Evolutionary conservation across 2,113 vertebrate genomes (phyloP).

Genomic region (Leptodactylus fuscus): DNA sequence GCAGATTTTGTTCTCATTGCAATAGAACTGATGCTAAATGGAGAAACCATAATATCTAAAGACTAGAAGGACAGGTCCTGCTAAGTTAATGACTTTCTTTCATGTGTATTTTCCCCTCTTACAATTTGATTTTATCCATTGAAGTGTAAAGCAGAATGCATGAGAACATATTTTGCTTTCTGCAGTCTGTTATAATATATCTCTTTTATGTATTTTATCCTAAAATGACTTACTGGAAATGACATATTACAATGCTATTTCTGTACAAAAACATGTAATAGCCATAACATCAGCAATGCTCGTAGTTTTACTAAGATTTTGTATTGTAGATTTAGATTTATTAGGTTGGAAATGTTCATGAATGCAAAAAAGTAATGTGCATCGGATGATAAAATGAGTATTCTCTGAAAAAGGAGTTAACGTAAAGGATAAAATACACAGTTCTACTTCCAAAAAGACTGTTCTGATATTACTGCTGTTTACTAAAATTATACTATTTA

Average conservation of each 20-base stretch:
- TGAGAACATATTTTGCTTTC: background rate
- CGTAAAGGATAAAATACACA: too few relatives aligned
- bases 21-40: conserved; percentile 12
- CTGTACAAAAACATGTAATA: background rate
- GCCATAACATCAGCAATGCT: background rate
- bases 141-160: background rate
- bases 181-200: background rate
- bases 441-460: too few relatives aligned
- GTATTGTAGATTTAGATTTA: background rate
- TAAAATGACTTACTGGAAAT: background rate
- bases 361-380: background rate
- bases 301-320: background rate
- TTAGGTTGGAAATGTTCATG: background rate
- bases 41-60: conserved; percentile 19
- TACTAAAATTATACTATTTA: too few relatives aligned
- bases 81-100: conserved; percentile 54
- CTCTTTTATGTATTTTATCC: background rate
- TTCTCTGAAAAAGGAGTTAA: background rate
- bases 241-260: background rate
- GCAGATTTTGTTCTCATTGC: background rate
- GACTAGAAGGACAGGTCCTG: conserved; percentile 45
- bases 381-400: background rate
- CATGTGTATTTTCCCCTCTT: conserved; percentile 12
- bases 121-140: conserved; percentile 27
- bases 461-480: too few relatives aligned